Conservation (phyloP, 37 sponge, comb jelly and placozoan species). For the Oopsacas minuta region DNA sequence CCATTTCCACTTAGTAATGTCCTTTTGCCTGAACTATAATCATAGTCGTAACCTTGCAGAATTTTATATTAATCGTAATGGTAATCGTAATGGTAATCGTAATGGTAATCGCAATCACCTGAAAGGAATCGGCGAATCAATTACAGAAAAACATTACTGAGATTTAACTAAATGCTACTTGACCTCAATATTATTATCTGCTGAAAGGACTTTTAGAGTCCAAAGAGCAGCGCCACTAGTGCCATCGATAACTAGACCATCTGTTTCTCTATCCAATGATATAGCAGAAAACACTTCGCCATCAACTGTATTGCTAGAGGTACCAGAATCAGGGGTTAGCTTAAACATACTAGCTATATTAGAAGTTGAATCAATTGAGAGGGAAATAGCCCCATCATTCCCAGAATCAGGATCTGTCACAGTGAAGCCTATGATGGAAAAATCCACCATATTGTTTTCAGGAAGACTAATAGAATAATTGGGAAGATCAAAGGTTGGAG, state of each 20-base stretch:
- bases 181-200: background rate
- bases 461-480: background rate
- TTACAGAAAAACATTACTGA: too few relatives aligned
- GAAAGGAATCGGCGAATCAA: too few relatives aligned
- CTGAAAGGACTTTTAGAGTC: background rate
- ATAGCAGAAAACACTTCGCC: background rate
- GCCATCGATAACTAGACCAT: background rate
- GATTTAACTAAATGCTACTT: too few relatives aligned
- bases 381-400: background rate
- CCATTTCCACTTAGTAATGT: too few relatives aligned
- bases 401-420: background rate
- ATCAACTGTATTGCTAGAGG: background rate
- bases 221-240: background rate
- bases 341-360: background rate
- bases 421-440: background rate
- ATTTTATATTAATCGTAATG: too few relatives aligned
- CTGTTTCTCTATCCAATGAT: background rate
- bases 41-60: too few relatives aligned
- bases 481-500: background rate
- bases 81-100: too few relatives aligned
- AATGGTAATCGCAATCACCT: too few relatives aligned
- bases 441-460: background rate
- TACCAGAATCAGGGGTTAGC: background rate
- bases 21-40: too few relatives aligned
- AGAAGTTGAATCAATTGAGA: background rate